phyloP scores from a whole-genome alignment of 2,113 vertebrate species.

The Oncorhynchus gorbuscha region DNA sequence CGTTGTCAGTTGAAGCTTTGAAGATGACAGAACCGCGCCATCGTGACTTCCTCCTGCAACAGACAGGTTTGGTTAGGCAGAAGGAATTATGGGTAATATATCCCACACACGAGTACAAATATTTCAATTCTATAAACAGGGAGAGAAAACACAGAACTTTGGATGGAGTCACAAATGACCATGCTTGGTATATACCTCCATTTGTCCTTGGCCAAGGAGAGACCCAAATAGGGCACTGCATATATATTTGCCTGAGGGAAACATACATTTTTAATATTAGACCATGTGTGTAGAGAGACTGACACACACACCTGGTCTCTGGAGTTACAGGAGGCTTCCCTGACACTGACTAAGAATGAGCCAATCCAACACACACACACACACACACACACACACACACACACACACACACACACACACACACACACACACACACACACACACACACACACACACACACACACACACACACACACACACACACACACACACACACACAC shows the following conservation, averaged over 20 bases:
- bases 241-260: slow-evolving; percentile 8
- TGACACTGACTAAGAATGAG: background rate
- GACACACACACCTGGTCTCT: background rate
- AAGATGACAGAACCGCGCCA: background rate
- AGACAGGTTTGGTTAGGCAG: background rate
- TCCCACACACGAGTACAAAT: background rate
- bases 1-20: background rate
- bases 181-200: background rate
- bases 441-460: background rate
- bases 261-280: slow-evolving; percentile 3
- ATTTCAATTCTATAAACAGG: background rate
- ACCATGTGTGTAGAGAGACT: background rate
- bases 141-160: background rate
- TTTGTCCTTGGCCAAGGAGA: background rate
- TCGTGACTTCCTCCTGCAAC: background rate
- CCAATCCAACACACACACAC: background rate
- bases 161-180: background rate
- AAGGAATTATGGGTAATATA: background rate
- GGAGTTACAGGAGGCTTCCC: background rate
- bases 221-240: background rate
- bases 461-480: too few species aligned
- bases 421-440: too few species aligned
- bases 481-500: too few species aligned
- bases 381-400: background rate
- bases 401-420: background rate